Evolutionary conservation across 1,140 invertebrate species (phyloP), one percentile per base, ranked within the genome.

Genomic region (Drosophila pallidifrons): DNA sequence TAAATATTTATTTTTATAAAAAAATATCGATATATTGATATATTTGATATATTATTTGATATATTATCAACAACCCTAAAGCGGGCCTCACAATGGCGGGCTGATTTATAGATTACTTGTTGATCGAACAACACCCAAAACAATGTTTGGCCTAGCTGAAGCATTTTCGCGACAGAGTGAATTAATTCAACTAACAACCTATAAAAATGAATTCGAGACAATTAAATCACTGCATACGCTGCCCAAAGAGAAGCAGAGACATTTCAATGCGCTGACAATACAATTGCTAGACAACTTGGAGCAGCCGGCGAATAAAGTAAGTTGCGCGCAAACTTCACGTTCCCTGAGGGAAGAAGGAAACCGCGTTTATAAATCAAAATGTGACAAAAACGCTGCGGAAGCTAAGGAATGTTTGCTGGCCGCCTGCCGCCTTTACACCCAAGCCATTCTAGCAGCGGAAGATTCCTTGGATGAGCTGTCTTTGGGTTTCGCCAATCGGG

Each of bases 401-500:
- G 15, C 54, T 2, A 15, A 49, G 5, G 64, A 88, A 3, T 46
- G 58, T 20, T 8, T 92, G 8, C 77, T 88, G 0, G 28, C 28
- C 0, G 83, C 91, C 1, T 74, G 75, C 35, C 55, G 59, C 7
- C 57, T 89, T 0, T 92, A 92, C 16, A 89, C 91, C 5, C 54
- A 60, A 20, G 87, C 91, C 0, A 82, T 92, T 11, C 67, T 86
- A 2, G 57, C 67, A 16, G 91, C 91, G 1, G 77, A 78, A 38
- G 57, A 66, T 20, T 65, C 28, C 1, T 11, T 35, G 2, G 71
- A 69, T 0, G 75, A 82, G 28, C 70, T 91, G 1, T 69, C 75
- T 3, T 51, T 92, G 47, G 79, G 70, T 1, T 91, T 57, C 66
- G 91, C 91, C 1, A 92, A 92, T 68, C 66, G 91, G 0, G 91